phyloP scores from a whole-genome alignment of 2,888 invertebrate genomes.

The Glaucopsyche alexis region DNA sequence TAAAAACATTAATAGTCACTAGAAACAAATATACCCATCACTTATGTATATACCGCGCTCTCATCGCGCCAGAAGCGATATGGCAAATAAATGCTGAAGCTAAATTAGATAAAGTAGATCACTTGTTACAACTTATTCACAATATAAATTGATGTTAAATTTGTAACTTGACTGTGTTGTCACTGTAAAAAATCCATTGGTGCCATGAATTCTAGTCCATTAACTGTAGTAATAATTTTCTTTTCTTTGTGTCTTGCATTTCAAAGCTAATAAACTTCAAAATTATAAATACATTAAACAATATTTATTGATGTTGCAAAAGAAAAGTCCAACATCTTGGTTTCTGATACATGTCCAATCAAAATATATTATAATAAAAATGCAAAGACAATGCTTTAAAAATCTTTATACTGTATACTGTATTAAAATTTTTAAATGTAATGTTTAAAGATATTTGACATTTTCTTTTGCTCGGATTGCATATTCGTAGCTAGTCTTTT shows the following conservation, averaged over 20 bases:
- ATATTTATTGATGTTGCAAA: background rate
- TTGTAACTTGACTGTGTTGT: background rate
- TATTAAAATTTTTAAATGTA: no score
- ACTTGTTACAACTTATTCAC: background rate
- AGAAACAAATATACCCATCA: conserved; percentile 49
- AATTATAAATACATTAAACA: background rate
- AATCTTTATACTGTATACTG: background rate
- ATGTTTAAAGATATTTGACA: background rate
- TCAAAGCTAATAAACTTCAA: background rate
- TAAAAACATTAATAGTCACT: conserved; percentile 59
- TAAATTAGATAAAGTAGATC: background rate
- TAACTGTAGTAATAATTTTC: background rate
- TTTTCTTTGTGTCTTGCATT: background rate
- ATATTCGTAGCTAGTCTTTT: background rate
- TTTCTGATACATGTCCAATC: background rate
- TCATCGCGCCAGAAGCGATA: background rate
- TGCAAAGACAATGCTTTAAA: background rate
- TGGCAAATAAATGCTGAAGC: background rate
- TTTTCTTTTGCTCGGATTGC: background rate
- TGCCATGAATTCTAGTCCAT: conserved; percentile 18
- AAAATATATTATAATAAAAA: no score
- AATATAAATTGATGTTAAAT: background rate
- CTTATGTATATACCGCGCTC: conserved; percentile 43
- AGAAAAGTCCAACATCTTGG: background rate
- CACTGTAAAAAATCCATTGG: background rate